phyloP scores from a whole-genome alignment of 1,140 invertebrate species.

The Drosophila auraria region DNA sequence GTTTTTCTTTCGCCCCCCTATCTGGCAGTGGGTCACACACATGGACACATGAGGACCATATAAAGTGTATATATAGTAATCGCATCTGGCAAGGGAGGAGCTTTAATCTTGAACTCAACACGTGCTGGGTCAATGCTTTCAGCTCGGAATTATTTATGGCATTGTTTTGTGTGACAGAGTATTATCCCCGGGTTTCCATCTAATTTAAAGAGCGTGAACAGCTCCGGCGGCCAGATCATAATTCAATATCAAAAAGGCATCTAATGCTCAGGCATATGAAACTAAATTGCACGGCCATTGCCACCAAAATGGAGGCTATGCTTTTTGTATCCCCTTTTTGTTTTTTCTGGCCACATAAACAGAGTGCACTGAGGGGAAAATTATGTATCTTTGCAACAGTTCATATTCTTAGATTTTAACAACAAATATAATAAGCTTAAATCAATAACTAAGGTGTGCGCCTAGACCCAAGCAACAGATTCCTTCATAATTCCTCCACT shows the following conservation, averaged over 20 bases:
- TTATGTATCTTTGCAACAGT: no score
- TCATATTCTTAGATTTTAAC: no score
- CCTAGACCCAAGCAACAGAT: slow-evolving; percentile 5
- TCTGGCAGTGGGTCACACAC: slow-evolving; percentile 40
- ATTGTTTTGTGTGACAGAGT: slow-evolving; percentile 46
- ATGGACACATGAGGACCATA: slow-evolving; percentile 37
- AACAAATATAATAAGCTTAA: background rate
- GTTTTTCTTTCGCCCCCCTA: slow-evolving; percentile 26
- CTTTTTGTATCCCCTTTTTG: slow-evolving; percentile 29
- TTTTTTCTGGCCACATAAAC: slow-evolving; percentile 63
- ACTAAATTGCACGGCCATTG: slow-evolving; percentile 73
- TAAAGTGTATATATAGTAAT: slow-evolving; percentile 10
- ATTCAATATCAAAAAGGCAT: slow-evolving; percentile 79
- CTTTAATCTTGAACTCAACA: slow-evolving; percentile 53
- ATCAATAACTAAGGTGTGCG: background rate
- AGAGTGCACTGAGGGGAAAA: slow-evolving; percentile 15
- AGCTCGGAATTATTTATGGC: slow-evolving; percentile 62
- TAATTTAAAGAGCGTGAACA: slow-evolving; percentile 72
- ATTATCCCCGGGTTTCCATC: slow-evolving; percentile 42
- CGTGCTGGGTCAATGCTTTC: slow-evolving; percentile 61
- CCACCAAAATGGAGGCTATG: slow-evolving; percentile 39
- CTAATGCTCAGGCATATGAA: slow-evolving; percentile 70
- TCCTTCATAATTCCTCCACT: background rate
- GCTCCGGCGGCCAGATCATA: slow-evolving; percentile 62
- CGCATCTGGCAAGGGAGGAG: background rate